These are phyloP conservation scores for Calidris pugnax DNA, from an alignment of 2,113 vertebrate species.

Conservation along the genomic window DNA sequence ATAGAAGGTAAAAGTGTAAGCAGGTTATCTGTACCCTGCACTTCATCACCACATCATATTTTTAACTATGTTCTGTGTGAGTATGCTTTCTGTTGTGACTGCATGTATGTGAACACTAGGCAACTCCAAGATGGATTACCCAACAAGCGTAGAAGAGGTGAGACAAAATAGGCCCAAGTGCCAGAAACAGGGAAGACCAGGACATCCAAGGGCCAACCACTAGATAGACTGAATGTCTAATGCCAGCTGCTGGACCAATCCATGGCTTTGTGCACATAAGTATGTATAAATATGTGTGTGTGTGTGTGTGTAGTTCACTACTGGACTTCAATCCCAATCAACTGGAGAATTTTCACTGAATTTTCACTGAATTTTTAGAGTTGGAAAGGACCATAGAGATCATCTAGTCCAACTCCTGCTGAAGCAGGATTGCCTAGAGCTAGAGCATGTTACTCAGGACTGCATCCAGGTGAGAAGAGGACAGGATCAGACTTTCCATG, in stretches of 20 bases:
- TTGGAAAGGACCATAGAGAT: no score
- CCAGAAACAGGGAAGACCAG: not conserved
- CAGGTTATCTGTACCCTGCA: not conserved
- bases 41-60: rapidly evolving
- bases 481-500: not conserved
- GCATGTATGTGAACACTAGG: not conserved
- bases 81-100: not conserved
- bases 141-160: not conserved
- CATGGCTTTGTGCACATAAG: not conserved
- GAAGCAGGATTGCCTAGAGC: no score
- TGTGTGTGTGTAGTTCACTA: not conserved
- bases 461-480: no score
- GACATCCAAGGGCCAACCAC: not conserved
- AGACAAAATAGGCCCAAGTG: not conserved
- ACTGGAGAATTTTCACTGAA: no score
- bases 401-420: no score
- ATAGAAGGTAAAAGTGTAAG: not conserved
- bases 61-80: not conserved
- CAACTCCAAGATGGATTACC: not conserved
- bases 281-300: not conserved
- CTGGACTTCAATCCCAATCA: not conserved
- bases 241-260: not conserved
- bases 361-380: no score
- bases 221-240: not conserved
- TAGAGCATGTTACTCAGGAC: no score